phyloP scores from a whole-genome alignment of 2,888 invertebrate species.

The Reticulitermes lucifugus region DNA sequence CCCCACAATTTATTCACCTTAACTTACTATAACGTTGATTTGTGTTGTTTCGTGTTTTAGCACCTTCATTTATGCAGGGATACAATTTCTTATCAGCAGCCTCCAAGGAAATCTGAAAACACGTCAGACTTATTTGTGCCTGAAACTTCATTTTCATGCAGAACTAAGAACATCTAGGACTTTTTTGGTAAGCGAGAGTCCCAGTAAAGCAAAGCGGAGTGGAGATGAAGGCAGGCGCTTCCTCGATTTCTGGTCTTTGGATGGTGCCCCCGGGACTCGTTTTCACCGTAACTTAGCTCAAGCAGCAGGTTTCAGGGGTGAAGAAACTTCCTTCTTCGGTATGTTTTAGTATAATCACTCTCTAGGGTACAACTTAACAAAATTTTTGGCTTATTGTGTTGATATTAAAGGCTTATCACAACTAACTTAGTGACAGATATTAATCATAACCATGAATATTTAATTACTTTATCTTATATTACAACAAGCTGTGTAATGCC shows the following conservation, averaged over 20 bases:
- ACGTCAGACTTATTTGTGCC: neutral
- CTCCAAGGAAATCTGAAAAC: slow-evolving; percentile 5
- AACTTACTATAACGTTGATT: neutral
- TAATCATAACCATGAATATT: neutral
- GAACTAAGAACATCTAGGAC: neutral
- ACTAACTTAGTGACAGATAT: neutral
- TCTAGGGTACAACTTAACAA: slow-evolving; percentile 2
- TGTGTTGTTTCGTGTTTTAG: neutral
- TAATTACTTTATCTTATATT: neutral
- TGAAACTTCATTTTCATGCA: slow-evolving; percentile 29
- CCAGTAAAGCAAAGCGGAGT: neutral
- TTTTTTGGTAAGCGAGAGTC: neutral
- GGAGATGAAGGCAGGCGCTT: neutral
- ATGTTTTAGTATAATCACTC: slow-evolving; percentile 3
- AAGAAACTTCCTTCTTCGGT: neutral
- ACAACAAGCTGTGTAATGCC: neutral
- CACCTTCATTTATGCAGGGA: neutral
- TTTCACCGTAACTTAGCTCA: slow-evolving; percentile 5
- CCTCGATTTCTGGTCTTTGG: slow-evolving; percentile 25
- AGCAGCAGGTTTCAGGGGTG: neutral
- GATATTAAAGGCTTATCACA: slow-evolving; percentile 17
- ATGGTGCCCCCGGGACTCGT: slow-evolving; percentile 36
- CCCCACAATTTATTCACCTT: no score
- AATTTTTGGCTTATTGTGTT: neutral
- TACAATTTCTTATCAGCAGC: slow-evolving; percentile 14